Base-by-base conservation (phyloP, 2,888 invertebrate genomes). In the Willowsia nigromaculata region DNA sequence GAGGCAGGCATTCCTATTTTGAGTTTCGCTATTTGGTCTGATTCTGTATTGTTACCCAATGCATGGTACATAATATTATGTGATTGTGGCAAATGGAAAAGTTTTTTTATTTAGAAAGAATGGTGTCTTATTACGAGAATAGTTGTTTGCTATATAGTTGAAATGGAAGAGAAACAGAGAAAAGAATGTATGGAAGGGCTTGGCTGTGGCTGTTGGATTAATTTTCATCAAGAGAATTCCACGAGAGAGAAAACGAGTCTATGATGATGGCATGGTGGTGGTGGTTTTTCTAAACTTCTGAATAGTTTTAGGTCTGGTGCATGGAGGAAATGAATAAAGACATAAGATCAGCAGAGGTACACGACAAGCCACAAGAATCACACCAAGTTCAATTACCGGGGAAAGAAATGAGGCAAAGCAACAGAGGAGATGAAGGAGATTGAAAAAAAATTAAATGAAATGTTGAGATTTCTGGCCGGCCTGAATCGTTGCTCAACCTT, bases 401-500 rank as follows among this genome's bases (percentile, higher is more conserved):
- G 37, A 50, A 30, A 47, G 43, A 76, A 76, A 53, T 50, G 76
- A 59, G 40, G 56, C 59, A 40, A 25, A 80, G 33, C 22, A 68
- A 7, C 6, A 13, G n/a, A 53, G 27, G 15, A 18, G 50, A 50
- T 50, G 68, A 50, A 76, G 76, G 40, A 30, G 76, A 43, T 43
- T 27, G 76, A 25, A 76, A 76, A 47, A 50, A 33, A 25, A 27
- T 27, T 25, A 18, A 76, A 59, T 80, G 37, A 25, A 80, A 80
- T 27, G 85, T 88, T 74, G 82, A 74, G 88, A 88, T 87, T 94
- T 95, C 95, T 95, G 94, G 94, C 95, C 95, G 95, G 96, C 96
- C 96, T 96, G 96, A 96, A 96, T 96, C 95, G 95, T 96, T 96
- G 96, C 96, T 96, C 96, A 95, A 95, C 96, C 96, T 96, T 95